Evolutionary conservation across 2,888 invertebrate species (phyloP).

Genomic region (Ariolimax columbianus): DNA sequence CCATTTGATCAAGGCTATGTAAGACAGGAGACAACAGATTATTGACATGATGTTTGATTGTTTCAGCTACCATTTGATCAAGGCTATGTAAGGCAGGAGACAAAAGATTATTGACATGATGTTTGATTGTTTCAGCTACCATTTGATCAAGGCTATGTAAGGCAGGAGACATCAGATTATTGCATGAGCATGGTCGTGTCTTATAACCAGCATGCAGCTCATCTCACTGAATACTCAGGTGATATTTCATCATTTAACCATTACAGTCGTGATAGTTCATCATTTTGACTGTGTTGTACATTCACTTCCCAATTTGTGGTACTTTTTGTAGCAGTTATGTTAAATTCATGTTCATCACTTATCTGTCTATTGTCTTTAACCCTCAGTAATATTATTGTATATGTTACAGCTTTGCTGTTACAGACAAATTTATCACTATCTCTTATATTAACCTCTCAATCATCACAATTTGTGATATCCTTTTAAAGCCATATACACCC

Average conservation of each 20-base stretch:
- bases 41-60: conserved; percentile 81
- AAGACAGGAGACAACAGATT: conserved; percentile 89
- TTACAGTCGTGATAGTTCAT: too few relatives aligned
- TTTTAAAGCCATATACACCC: too few relatives aligned
- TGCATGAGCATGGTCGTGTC: conserved; percentile 90
- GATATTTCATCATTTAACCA: conserved; percentile 50
- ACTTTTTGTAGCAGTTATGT: background rate
- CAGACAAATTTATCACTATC: too few relatives aligned
- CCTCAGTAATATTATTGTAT: too few relatives aligned
- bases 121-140: conserved; percentile 51
- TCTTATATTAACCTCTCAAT: too few relatives aligned
- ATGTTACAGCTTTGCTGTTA: too few relatives aligned
- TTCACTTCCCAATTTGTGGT: background rate
- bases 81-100: conserved; percentile 83
- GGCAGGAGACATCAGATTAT: conserved; percentile 88
- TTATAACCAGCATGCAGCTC: conserved; percentile 91
- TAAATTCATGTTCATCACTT: background rate
- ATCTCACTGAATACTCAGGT: conserved; percentile 85
- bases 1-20: conserved; percentile 57
- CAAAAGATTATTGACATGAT: conserved; percentile 82
- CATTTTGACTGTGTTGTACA: too few relatives aligned
- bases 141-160: conserved; percentile 74
- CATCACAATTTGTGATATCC: too few relatives aligned
- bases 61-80: conserved; percentile 56
- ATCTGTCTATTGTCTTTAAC: too few relatives aligned